Percentiles rank a stretch among this genome's conserved stretches.
phyloP scores from a whole-genome alignment of 2,797 vertebrate genomes.

The Leucoraja ocellata region DNA sequence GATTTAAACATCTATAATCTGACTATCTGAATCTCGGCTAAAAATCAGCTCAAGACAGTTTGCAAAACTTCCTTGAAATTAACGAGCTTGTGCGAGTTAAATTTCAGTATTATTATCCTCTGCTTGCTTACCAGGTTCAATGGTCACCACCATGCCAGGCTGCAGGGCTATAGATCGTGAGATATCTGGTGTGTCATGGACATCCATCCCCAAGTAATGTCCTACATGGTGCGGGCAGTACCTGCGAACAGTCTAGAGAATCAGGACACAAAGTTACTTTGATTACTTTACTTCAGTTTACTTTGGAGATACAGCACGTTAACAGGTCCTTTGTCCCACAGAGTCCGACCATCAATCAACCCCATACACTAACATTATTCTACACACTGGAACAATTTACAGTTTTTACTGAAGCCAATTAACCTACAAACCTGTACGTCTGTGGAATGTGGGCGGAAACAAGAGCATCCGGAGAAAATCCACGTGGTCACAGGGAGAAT shows the following conservation, averaged over 20 bases:
- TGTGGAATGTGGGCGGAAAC: no score
- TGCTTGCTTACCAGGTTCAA: conserved; percentile 77
- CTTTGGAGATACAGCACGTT: no score
- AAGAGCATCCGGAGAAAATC: no score
- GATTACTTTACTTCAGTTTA: background rate
- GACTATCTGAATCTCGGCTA: no score
- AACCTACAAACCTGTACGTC: no score
- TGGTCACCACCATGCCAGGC: conserved; percentile 85
- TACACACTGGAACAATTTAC: no score
- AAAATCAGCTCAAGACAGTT: background rate
- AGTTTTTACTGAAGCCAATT: no score
- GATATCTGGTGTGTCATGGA: conserved; percentile 87
- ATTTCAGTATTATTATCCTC: no score
- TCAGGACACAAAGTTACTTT: background rate
- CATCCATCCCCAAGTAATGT: conserved; percentile 96
- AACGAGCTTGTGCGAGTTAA: background rate
- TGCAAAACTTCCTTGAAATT: background rate
- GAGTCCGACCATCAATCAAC: background rate
- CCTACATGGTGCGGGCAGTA: conserved; percentile 95
- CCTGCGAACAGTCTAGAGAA: conserved; percentile 68
- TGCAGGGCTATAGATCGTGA: conserved; percentile 79
- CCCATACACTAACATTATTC: no score
- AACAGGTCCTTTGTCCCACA: no score
- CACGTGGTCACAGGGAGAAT: no score
- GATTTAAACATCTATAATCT: background rate